Evolutionary conservation across 23 tunicate genomes (phyloP).

Genomic region (Corella eumyota): DNA sequence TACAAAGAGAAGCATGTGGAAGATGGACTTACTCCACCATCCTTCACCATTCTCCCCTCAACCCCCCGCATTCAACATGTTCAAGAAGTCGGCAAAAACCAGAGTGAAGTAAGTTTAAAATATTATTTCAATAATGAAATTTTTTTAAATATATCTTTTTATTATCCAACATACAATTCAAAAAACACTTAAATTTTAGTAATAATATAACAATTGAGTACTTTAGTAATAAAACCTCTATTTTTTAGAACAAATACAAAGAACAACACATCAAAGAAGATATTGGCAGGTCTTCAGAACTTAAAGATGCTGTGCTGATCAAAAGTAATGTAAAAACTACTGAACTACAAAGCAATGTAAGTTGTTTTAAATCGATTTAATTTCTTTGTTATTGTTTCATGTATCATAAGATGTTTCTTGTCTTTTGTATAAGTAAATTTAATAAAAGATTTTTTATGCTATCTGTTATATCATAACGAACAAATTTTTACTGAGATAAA

Average conservation of each 20-base stretch:
- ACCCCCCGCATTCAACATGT: constrained; percentile 66
- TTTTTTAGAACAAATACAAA: constrained; percentile 43
- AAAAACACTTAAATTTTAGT: neutral
- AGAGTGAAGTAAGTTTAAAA: constrained; percentile 41
- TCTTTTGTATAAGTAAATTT: no score
- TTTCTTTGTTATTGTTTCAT: no score
- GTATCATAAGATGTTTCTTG: no score
- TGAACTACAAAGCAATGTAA: constrained; percentile 77
- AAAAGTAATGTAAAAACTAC: constrained; percentile 46
- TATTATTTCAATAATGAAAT: neutral
- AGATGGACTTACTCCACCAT: constrained; percentile 20
- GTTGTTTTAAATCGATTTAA: constrained; percentile 2
- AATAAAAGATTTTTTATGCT: no score
- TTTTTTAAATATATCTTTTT: neutral
- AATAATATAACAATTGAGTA: neutral
- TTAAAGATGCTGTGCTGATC: constrained; percentile 64
- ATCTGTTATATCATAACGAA: no score
- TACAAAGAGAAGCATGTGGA: constrained; percentile 82
- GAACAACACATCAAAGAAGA: constrained; percentile 80
- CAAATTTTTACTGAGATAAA: no score
- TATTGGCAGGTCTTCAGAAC: constrained; percentile 61
- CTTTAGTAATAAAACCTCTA: neutral
- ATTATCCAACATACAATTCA: neutral
- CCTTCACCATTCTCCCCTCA: constrained; percentile 46
- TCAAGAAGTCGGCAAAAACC: constrained; percentile 26